These are phyloP conservation scores for Parotocinclus haroldoi DNA, from an alignment of 2,797 vertebrate species.

Conservation along the genomic window DNA sequence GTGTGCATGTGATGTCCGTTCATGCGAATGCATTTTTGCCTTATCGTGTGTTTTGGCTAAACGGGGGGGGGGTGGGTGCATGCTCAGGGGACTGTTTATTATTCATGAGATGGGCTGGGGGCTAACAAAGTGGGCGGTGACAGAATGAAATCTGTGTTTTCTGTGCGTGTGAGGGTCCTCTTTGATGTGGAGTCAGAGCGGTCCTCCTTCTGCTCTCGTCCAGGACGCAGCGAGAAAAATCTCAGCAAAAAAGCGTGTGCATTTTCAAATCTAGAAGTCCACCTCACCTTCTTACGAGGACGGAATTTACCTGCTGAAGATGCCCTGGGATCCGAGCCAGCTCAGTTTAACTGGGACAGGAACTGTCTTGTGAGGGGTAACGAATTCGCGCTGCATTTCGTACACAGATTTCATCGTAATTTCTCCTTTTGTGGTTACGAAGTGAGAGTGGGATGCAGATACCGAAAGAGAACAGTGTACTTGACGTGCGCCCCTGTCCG, in stretches of 20 bases:
- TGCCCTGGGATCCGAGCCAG: slow-evolving; percentile 9
- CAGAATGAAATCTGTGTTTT: slow-evolving; percentile 62
- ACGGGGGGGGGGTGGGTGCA: slow-evolving; percentile 44
- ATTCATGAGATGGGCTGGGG: slow-evolving; percentile 71
- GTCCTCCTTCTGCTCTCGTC: not conserved
- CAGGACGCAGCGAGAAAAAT: slow-evolving; percentile 15
- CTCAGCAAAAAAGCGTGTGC: slow-evolving; percentile 9
- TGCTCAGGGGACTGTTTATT: slow-evolving; percentile 60
- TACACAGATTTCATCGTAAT: slow-evolving; percentile 13
- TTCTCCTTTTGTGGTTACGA: slow-evolving; percentile 20
- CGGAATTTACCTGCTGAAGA: slow-evolving; percentile 21
- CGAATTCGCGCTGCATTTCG: slow-evolving; percentile 7
- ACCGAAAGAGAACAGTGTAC: too few relatives aligned
- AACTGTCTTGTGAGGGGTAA: slow-evolving; percentile 43
- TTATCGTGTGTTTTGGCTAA: slow-evolving; percentile 12
- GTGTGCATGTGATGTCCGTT: slow-evolving; percentile 27
- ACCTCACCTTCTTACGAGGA: too few relatives aligned
- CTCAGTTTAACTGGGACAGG: slow-evolving; percentile 6
- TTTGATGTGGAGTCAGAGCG: slow-evolving; percentile 28
- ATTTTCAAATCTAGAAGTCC: slow-evolving; percentile 22
- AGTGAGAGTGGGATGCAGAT: slow-evolving; percentile 14
- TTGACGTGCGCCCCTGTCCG: slow-evolving; percentile 15
- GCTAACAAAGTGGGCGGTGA: slow-evolving; percentile 59
- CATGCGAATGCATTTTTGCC: slow-evolving; percentile 30
- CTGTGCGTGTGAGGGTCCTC: slow-evolving; percentile 30